A percentile compares a stretch with the other conserved stretches of the same genome.
These are phyloP conservation scores for Caenorhabditis inopinata DNA, from an alignment of 1,140 invertebrate species.

Conservation along the genomic window DNA sequence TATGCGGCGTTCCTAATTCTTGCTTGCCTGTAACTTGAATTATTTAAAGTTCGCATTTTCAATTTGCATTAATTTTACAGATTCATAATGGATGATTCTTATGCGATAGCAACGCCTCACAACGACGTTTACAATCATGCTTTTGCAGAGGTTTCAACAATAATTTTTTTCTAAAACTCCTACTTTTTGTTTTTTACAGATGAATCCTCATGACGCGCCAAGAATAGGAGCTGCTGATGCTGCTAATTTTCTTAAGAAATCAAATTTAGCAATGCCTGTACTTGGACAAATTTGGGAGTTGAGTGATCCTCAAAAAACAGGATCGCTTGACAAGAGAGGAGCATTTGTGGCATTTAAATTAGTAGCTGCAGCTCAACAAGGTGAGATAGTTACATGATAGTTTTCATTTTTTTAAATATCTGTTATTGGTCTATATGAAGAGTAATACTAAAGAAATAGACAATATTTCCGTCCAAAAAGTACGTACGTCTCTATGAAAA, in stretches of 20 bases:
- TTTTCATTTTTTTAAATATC: no score
- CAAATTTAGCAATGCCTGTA: not conserved
- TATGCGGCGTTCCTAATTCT: no score
- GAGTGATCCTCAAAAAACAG: conserved; percentile 25
- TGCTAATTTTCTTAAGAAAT: conserved; percentile 27
- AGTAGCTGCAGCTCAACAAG: conserved; percentile 41
- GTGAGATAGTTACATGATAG: not conserved
- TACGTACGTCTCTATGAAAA: no score
- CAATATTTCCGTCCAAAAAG: no score
- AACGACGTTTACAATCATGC: not conserved
- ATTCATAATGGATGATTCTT: conserved; percentile 8
- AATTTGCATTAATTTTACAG: not conserved
- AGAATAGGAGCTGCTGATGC: conserved; percentile 34
- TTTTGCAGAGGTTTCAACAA: not conserved
- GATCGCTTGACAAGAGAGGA: conserved; percentile 37
- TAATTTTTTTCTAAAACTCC: no score
- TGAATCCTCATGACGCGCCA: conserved; percentile 36
- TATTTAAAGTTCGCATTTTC: not conserved
- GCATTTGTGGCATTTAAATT: conserved; percentile 44
- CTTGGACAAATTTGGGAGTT: conserved; percentile 45
- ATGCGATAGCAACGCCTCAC: conserved; percentile 16
- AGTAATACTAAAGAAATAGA: no score
- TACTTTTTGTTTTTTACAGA: conserved; percentile 18
- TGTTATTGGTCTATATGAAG: no score
- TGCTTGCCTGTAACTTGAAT: no score